Base-by-base conservation (phyloP, 2,113 vertebrate species). In the Hyla sarda region DNA sequence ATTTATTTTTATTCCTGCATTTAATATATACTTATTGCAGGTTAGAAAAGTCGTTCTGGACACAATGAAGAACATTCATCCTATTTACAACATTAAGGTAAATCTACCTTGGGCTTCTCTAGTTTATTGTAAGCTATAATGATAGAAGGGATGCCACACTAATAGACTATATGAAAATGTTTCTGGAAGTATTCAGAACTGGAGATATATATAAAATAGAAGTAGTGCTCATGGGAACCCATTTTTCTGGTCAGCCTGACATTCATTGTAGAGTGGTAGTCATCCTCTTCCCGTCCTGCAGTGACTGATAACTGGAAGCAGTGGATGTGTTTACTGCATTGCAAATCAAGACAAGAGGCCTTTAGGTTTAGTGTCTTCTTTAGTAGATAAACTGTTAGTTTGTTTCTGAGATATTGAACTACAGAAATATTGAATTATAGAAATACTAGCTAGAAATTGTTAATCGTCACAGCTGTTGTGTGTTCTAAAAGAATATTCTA, bases 71-170 rank as follows among this genome's bases (percentile, higher is more conserved):
- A 99, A 99, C 92, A 96, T 99, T 90, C 98, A 99, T 88, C 98
- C 98, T 37, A 99, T 99, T 91, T 99, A 99, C 92, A 99, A 99
- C 90, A 99, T 99, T 86, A 99, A 99, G 96, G 98, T 99, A 87
- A 92, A 92, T 23, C 30, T 67, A 67, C 14, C 60, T 28, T 62
- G 11, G n/a, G 0, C 28, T 28, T 13, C 25, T 17, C 13, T 1
- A 14, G 28, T 14, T 65, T 16, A 30, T 19, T 69, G 23, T 19
- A 58, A 58, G 23, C 9, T n/a, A 58, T 14, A 2, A n/a, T 5
- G 5, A n/a, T 58, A 3, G n/a, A 58, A 9, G 6, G n/a, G 16
- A 52, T 17, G 1, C 6, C 2, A 9, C 9, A 25, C 56, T 58
- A 10, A n/a, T n/a, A 2, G 5, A 41, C 41, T 17, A 58, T 21